Evolutionary conservation across 1,140 invertebrate species (phyloP).

Genomic region (Steinernema feltiae): DNA sequence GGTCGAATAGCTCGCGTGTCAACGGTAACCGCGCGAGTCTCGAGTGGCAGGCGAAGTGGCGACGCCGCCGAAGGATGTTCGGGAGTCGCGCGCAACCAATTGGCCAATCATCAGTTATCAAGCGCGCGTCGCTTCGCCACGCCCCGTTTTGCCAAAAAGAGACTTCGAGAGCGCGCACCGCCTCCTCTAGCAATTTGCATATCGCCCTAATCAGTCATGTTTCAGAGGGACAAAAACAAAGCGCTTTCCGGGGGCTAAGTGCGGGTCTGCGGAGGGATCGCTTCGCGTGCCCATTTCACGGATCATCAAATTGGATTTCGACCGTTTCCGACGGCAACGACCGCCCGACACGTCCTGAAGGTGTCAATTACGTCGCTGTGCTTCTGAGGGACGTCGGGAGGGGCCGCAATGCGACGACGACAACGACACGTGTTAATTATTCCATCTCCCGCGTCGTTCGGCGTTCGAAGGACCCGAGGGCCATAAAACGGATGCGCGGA

Average conservation of each 20-base stretch:
- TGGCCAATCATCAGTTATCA: conserved; percentile 12
- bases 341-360: background rate
- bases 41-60: background rate
- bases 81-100: background rate
- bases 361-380: background rate
- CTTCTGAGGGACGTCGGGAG: background rate
- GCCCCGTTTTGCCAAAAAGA: background rate
- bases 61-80: background rate
- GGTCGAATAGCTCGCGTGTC: background rate
- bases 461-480: background rate
- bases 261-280: background rate
- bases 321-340: conserved; percentile 10
- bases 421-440: conserved; percentile 15
- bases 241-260: background rate
- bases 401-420: background rate
- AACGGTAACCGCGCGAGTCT: conserved; percentile 7
- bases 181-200: background rate
- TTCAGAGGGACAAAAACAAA: background rate
- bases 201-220: background rate
- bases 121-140: background rate
- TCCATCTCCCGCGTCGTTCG: background rate
- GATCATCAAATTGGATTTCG: conserved; percentile 4
- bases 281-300: conserved; percentile 6
- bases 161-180: background rate
- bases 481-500: conserved; percentile 12